phyloP scores from a whole-genome alignment of 2,113 vertebrate species.

The Halichoerus grypus region DNA sequence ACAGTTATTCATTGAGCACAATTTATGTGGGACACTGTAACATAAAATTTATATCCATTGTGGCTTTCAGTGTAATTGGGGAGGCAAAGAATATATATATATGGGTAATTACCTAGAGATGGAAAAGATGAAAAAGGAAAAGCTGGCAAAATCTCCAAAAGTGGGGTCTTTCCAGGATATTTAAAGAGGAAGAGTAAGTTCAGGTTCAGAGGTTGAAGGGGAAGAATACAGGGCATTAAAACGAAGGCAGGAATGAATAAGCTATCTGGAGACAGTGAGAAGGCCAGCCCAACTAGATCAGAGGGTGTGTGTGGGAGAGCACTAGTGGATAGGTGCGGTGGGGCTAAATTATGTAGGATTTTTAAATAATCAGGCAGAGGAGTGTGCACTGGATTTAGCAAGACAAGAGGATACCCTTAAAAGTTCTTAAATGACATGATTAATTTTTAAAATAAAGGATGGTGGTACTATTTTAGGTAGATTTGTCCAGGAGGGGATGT shows the following conservation, averaged over 20 bases:
- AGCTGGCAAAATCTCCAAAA: neutral
- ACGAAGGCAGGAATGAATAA: conserved; percentile 24
- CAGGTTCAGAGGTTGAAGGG: neutral
- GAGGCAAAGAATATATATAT: neutral
- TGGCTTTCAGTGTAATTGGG: neutral
- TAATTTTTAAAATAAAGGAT: neutral
- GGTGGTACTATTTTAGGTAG: neutral
- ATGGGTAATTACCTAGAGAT: conserved; percentile 34
- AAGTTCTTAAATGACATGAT: conserved; percentile 5
- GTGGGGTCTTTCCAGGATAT: neutral
- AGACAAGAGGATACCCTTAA: conserved; percentile 5
- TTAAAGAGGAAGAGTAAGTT: conserved; percentile 4
- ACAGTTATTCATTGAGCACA: conserved; percentile 5
- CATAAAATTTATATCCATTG: neutral
- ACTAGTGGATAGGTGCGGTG: neutral
- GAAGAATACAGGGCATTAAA: neutral
- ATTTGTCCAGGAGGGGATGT: neutral
- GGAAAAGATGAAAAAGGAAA: conserved; percentile 32
- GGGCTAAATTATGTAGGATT: neutral
- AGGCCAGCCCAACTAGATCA: neutral
- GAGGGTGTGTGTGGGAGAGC: neutral
- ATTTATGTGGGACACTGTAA: neutral
- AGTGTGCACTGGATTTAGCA: neutral
- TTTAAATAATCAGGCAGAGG: conserved; percentile 38
- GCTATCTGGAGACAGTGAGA: neutral